Evolutionary conservation across 2,113 vertebrate species (phyloP), one percentile per base, ranked within the genome.

Genomic region (Megaceryle maxima): DNA sequence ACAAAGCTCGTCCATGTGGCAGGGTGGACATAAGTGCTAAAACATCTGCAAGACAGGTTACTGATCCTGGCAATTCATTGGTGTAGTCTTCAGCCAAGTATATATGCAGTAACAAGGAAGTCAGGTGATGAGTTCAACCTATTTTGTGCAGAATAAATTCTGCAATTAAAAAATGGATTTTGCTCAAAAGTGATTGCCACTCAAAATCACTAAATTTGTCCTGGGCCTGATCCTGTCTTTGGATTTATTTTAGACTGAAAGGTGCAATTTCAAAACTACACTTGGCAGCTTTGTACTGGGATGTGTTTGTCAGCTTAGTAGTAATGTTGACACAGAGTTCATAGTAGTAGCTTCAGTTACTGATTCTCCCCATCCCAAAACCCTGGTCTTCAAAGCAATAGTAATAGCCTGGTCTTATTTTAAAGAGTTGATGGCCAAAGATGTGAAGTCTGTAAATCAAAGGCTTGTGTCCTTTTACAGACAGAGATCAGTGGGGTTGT

Each of bases 121-220:
- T 37, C 31, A 31, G 28, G 25, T 37, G 37, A 46, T 0, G 0
- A 72, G 29, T 39, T 83, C 72, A 43, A 25, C 2, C 0, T 33
- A 4, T 5, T 51, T 72, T n/a, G 20, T 37, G 51, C 17, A 17
- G 68, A 46, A 37, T 66, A 53, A 62, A 9, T 48, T 43, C 39
- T 56, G 19, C 24, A 39, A 69, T 76, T 69, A 19, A 79, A 86
- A 56, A 83, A 56, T 13, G 31, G 9, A 22, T 55, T 70, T 81
- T 76, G 16, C 21, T 88, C 51, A 39, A 31, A 80, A 64, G 4
- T 43, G 63, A 9, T 26, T 24, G 33, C 11, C 10, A 2, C 56
- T 43, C 41, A 66, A n/a, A 21, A 33, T 76, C n/a, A 53, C 14
- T 60, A 41, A 0, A 20, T 74, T 72, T 48, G 12, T 88, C 46